These are phyloP conservation scores for Leucophenga varia DNA, from an alignment of 1,140 invertebrate genomes.

Conservation along the genomic window DNA sequence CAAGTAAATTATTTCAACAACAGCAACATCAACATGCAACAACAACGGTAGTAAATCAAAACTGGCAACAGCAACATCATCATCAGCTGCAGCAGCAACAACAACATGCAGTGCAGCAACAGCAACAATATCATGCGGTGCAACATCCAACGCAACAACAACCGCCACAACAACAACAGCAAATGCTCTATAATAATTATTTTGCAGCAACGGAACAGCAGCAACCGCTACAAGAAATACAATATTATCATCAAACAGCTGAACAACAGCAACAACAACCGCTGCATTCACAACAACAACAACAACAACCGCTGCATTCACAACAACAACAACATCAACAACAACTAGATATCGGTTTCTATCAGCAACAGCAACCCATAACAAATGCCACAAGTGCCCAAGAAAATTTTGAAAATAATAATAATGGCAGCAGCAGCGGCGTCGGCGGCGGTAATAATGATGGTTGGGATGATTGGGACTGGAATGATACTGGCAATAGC, in stretches of 20 bases:
- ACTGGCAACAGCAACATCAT: conserved; percentile 14
- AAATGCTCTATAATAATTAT: conserved; percentile 27
- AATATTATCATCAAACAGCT: conserved; percentile 8
- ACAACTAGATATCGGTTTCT: no score
- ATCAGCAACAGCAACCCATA: conserved; percentile 14
- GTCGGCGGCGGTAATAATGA: conserved; percentile 22
- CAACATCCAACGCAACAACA: background rate
- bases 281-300: conserved; percentile 15
- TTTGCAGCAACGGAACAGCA: conserved; percentile 17
- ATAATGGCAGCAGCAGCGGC: background rate
- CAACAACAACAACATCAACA: conserved; percentile 8
- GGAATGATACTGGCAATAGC: conserved; percentile 39
- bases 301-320: conserved; percentile 10
- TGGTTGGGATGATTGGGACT: conserved; percentile 56
- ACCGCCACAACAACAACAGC: conserved; percentile 15
- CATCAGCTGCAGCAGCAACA: conserved; percentile 18
- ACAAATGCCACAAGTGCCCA: background rate
- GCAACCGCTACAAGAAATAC: conserved; percentile 8
- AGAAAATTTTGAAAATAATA: conserved; percentile 36
- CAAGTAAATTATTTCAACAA: conserved; percentile 1
- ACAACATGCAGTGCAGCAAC: background rate
- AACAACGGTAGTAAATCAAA: background rate
- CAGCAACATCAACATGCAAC: background rate
- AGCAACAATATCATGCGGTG: background rate
- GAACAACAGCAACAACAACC: conserved; percentile 1